Evolutionary conservation across 2,113 vertebrate species (phyloP), one percentile per base, ranked within the genome.

Genomic region (Chrysemys picta): DNA sequence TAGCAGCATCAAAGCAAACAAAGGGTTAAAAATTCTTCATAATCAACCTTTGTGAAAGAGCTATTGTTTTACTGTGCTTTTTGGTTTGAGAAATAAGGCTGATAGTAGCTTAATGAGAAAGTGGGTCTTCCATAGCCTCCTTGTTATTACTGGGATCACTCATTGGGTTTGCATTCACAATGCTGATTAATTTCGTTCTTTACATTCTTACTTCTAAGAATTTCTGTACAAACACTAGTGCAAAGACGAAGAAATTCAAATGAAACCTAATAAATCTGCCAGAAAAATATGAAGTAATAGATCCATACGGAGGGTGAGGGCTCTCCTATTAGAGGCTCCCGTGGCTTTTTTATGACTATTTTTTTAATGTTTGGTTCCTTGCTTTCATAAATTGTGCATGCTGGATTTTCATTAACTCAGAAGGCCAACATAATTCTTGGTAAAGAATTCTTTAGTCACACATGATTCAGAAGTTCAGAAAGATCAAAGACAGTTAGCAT

Each of bases 331-430:
- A 91, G 97, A 92, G 92, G 80, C 91, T 97, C 97, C 97, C 89
- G 90, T 95, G 96, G 97, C 84, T 96, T 90, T 97, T 97, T 97
- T 89, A 93, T 95, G 38, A 84, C 89, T 47, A 9, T 89, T 84
- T 90, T 86, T 94, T 76, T 8, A 83, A 96, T 93, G 94, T 95
- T 96, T 88, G 86, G 86, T 97, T 96, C 97, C 79, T 97, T 92
- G 84, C 89, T 94, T 97, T 95, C 95, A 98, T 98, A 97, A 98
- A 98, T 98, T 98, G 95, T 97, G 62, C 53, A 10, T 97, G 89
- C 96, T 97, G 97, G 92, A 91, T 98, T 98, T 98, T 98, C 97
- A 97, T 98, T 98, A 98, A 97, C 95, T 88, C 79, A 29, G 96
- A 97, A 97, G 86, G 94, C 95, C 95, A 96, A 95, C 96, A 96